Percentiles rank a stretch among this genome's conserved stretches.
phyloP scores from a whole-genome alignment of 2,113 vertebrate genomes.

The Tragulus kanchil region DNA sequence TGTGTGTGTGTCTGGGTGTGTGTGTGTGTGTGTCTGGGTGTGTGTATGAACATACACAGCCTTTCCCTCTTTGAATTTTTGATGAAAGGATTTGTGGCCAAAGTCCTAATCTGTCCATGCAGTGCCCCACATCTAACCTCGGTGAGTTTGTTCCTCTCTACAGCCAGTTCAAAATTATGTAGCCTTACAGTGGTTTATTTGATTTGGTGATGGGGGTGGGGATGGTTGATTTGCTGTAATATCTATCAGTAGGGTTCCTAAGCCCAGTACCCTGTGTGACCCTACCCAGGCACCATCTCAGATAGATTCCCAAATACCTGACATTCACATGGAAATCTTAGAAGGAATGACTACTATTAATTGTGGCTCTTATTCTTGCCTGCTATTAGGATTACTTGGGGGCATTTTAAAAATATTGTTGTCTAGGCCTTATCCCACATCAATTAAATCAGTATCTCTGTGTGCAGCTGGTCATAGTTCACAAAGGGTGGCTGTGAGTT shows the following conservation, averaged over 20 bases:
- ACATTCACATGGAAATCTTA: background rate
- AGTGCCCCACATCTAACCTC: background rate
- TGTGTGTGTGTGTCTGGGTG: background rate
- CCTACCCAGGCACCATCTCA: background rate
- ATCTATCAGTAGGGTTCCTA: background rate
- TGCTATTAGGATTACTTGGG: background rate
- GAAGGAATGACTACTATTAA: background rate
- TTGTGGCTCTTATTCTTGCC: background rate
- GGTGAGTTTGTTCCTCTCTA: background rate
- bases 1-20: background rate
- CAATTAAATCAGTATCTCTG: background rate
- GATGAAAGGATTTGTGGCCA: background rate
- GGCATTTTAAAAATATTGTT: background rate
- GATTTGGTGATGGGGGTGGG: background rate
- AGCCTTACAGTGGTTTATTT: background rate
- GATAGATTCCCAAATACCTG: background rate
- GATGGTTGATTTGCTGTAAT: background rate
- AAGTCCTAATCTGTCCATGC: background rate
- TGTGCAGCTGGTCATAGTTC: background rate
- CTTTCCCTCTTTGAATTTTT: background rate
- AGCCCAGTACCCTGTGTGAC: accelerated
- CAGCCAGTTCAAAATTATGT: accelerated
- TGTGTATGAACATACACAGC: too few relatives aligned
- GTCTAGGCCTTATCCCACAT: background rate
- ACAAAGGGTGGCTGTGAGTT: background rate